Conservation (phyloP, 2,797 vertebrate genomes). For the Ctenosaura bakeri region DNA sequence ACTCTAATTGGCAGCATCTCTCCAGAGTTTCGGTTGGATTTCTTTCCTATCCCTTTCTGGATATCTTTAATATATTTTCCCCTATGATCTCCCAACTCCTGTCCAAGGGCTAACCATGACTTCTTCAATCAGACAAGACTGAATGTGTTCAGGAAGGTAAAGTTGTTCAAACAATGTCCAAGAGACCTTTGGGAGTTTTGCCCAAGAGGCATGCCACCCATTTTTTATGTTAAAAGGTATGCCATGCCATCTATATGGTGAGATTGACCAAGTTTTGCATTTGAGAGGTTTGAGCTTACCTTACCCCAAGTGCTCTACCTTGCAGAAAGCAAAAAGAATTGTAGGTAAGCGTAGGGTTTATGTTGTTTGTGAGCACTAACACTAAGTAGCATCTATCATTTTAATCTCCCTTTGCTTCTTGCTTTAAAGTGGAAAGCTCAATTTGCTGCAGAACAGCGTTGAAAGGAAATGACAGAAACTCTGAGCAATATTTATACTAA, state of each 20-base stretch:
- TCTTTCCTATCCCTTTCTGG: no score
- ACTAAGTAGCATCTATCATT: constrained; percentile 32
- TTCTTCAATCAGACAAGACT: no score
- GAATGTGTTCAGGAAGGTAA: no score
- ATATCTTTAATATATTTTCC: no score
- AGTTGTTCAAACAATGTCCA: background rate
- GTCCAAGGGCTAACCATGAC: no score
- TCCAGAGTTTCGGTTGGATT: no score
- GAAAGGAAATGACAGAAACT: constrained; percentile 41
- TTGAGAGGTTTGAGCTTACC: background rate
- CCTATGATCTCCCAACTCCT: no score
- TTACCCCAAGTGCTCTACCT: background rate
- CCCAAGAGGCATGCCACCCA: background rate
- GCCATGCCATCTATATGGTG: no score
- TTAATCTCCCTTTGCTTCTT: constrained; percentile 16
- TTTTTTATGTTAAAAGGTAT: background rate
- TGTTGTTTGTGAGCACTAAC: background rate
- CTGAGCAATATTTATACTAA: constrained; percentile 36
- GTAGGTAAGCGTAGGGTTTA: constrained; percentile 1
- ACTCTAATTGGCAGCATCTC: no score
- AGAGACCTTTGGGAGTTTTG: background rate
- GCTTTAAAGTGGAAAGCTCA: constrained; percentile 22
- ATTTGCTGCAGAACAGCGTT: constrained; percentile 5
- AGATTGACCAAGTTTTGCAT: background rate
- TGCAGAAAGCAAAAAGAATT: constrained; percentile 7